Evolutionary conservation across 2,888 invertebrate genomes (phyloP).

Genomic region (Bugula neritina): DNA sequence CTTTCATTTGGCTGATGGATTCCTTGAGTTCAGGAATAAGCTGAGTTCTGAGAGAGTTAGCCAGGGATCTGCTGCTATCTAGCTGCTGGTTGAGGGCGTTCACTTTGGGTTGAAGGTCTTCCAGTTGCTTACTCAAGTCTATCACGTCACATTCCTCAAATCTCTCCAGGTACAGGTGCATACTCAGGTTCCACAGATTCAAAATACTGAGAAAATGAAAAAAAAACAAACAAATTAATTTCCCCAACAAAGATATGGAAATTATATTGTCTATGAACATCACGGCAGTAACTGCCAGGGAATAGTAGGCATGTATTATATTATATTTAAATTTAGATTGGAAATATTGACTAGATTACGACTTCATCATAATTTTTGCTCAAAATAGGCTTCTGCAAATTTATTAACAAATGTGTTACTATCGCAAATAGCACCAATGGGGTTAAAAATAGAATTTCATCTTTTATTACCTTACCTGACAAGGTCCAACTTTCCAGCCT

Average conservation of each 20-base stretch:
- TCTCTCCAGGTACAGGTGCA: constrained; percentile 43
- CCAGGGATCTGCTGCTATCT: neutral
- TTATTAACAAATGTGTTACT: too few species aligned
- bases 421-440: too few species aligned
- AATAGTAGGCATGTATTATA: too few species aligned
- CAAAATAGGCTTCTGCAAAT: too few species aligned
- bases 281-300: too few species aligned
- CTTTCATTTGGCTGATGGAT: constrained; percentile 35
- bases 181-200: constrained; percentile 47
- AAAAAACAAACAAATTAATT: neutral
- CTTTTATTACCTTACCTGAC: constrained; percentile 35
- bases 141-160: constrained; percentile 39
- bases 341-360: too few species aligned
- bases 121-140: constrained; percentile 1
- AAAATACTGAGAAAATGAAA: constrained; percentile 36
- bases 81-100: neutral
- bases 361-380: too few species aligned
- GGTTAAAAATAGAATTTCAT: too few species aligned
- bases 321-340: too few species aligned
- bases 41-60: constrained; percentile 32
- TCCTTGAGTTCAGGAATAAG: constrained; percentile 38
- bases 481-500: constrained; percentile 45
- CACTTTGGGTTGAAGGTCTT: constrained; percentile 11
- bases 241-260: too few species aligned
- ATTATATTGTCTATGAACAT: too few species aligned